These are phyloP conservation scores for Polietes domitor DNA, from an alignment of 2,888 invertebrate species.

Conservation along the genomic window DNA sequence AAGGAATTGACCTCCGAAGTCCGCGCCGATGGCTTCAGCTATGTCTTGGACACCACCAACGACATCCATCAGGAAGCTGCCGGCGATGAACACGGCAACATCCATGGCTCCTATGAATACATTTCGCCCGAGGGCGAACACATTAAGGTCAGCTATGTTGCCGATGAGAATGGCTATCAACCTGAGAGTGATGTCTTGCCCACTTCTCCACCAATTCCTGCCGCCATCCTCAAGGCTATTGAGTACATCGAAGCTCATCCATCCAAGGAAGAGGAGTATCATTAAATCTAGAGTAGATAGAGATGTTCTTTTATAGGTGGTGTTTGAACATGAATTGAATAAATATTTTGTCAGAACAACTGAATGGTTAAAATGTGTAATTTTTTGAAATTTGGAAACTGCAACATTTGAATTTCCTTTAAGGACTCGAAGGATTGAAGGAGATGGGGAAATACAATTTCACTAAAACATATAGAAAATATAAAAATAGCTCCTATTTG, in stretches of 20 bases:
- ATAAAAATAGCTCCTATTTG: no score
- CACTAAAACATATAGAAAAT: no score
- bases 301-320: no score
- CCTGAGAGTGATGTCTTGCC: conserved; percentile 69
- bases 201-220: conserved; percentile 71
- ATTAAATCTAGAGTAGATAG: background rate
- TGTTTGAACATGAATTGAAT: no score
- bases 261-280: background rate
- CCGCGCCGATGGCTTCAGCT: conserved; percentile 74
- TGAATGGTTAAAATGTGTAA: no score
- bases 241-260: conserved; percentile 81
- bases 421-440: no score
- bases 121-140: conserved; percentile 75
- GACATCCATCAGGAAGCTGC: conserved; percentile 68
- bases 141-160: conserved; percentile 72
- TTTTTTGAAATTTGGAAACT: no score
- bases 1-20: conserved; percentile 68
- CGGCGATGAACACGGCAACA: conserved; percentile 76
- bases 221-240: conserved; percentile 73
- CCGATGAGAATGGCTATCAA: conserved; percentile 75
- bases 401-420: no score
- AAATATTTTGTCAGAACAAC: no score
- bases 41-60: conserved; percentile 72
- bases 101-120: conserved; percentile 73
- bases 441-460: no score